Percentiles rank a stretch among this genome's conserved stretches.
phyloP scores from a whole-genome alignment of 2,113 vertebrate genomes.

The Puffinus mauretanicus region DNA sequence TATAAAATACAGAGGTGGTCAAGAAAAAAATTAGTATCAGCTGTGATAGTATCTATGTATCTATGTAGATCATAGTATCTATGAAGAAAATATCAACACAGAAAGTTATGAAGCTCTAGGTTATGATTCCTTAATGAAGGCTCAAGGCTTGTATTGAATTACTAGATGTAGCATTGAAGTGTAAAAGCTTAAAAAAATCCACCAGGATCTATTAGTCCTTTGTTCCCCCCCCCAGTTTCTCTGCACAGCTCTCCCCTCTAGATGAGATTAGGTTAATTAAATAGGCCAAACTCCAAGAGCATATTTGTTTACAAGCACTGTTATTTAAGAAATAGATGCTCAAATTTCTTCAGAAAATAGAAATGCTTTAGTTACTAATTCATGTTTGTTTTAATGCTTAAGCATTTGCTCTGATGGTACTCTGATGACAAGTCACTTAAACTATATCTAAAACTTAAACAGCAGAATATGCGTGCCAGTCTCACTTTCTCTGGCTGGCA shows the following conservation, averaged over 20 bases:
- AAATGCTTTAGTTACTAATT: not conserved
- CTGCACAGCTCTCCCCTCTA: not conserved
- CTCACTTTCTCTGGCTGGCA: not conserved
- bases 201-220: not conserved
- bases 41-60: no score
- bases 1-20: not conserved
- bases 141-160: not conserved
- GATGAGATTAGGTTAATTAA: not conserved
- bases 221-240: not conserved
- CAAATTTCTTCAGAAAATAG: not conserved
- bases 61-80: no score
- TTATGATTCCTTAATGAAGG: not conserved
- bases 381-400: not conserved
- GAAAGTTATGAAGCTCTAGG: not conserved
- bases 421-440: not conserved
- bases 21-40: not conserved
- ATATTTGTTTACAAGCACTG: not conserved
- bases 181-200: not conserved
- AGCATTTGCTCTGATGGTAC: not conserved
- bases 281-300: not conserved
- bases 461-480: not conserved
- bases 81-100: not conserved
- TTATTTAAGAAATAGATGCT: not conserved
- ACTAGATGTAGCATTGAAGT: not conserved
- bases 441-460: not conserved